phyloP scores from a whole-genome alignment of 2,113 vertebrate genomes.

The Carollia perspicillata region DNA sequence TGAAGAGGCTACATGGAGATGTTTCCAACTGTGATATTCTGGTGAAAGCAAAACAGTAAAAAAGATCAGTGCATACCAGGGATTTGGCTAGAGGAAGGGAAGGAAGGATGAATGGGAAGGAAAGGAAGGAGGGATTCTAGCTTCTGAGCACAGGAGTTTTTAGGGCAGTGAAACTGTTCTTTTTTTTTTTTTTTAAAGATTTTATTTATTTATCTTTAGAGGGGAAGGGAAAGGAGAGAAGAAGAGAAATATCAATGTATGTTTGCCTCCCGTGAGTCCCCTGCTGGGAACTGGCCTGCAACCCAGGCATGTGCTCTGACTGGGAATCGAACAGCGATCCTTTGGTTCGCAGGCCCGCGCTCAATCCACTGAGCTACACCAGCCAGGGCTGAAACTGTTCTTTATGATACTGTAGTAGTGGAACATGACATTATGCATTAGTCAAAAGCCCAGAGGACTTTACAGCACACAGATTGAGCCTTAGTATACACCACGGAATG shows the following conservation, averaged over 20 bases:
- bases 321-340: too few species aligned
- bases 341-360: too few species aligned
- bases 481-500: background rate
- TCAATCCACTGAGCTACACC: too few species aligned
- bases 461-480: background rate
- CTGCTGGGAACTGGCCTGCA: too few species aligned
- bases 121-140: too few species aligned
- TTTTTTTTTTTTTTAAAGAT: too few species aligned
- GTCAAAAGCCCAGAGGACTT: background rate
- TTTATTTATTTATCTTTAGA: too few species aligned
- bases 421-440: background rate
- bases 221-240: too few species aligned
- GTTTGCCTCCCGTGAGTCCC: too few species aligned
- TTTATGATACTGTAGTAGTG: background rate
- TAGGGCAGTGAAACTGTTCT: background rate
- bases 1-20: background rate
- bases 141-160: background rate
- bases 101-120: background rate
- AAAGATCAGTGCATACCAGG: background rate
- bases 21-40: background rate
- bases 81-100: background rate
- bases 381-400: background rate
- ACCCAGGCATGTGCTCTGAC: too few species aligned
- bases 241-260: too few species aligned
- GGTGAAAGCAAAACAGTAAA: background rate